Percentiles rank a stretch among this genome's conserved stretches.
Evolutionary conservation across 1,140 invertebrate genomes (phyloP).

Genomic region (Drosophila orosa): DNA sequence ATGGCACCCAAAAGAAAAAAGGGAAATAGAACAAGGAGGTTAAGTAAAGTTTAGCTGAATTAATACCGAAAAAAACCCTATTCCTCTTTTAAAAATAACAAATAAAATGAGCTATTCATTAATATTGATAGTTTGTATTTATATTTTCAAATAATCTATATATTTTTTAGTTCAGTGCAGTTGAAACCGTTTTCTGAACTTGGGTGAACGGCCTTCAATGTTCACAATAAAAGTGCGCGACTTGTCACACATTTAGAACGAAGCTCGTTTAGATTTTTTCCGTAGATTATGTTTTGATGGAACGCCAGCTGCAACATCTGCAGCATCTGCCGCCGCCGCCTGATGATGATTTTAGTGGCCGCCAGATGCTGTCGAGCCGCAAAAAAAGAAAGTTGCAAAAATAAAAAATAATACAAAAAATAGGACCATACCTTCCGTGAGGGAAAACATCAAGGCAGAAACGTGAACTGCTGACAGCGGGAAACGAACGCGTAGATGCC

Average conservation of each 20-base stretch:
- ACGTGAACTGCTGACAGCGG: conserved; percentile 66
- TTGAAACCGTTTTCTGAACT: conserved; percentile 40
- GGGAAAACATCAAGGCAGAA: conserved; percentile 46
- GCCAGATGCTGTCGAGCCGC: conserved; percentile 41
- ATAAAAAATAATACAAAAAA: conserved; percentile 24
- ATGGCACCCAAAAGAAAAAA: conserved; percentile 13
- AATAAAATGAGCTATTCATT: too few relatives aligned
- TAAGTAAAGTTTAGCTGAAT: too few relatives aligned
- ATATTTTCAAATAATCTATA: too few relatives aligned
- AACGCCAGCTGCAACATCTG: conserved; percentile 38
- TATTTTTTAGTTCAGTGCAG: neutral
- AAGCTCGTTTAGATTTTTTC: conserved; percentile 71
- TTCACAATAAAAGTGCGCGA: conserved; percentile 70
- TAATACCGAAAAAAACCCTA: too few relatives aligned
- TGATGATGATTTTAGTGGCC: conserved; percentile 62
- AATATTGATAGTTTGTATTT: neutral
- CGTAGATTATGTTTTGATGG: conserved; percentile 71
- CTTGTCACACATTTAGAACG: conserved; percentile 73
- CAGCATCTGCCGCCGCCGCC: conserved; percentile 27
- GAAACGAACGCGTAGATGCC: conserved; percentile 33
- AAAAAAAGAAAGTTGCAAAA: conserved; percentile 7
- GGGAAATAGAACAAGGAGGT: neutral
- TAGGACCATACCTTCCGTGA: conserved; percentile 18
- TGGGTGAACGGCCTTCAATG: conserved; percentile 47
- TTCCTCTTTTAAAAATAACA: too few relatives aligned